Conservation (phyloP, 2,113 vertebrate species). For the Scophthalmus maximus region DNA sequence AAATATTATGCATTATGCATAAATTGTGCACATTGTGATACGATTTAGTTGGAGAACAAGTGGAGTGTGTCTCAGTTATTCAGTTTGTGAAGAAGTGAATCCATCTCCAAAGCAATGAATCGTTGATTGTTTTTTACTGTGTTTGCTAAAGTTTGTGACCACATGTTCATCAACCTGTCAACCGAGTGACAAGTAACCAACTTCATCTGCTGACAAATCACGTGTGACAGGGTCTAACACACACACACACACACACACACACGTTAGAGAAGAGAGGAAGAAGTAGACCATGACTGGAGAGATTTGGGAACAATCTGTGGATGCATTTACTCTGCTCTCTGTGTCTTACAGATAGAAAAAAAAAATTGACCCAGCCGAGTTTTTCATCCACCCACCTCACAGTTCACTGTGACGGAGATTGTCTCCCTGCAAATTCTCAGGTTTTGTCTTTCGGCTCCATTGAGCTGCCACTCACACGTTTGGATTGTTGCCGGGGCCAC, state of each 20-base stretch:
- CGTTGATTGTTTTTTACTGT: no score
- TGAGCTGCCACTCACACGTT: slow-evolving; percentile 24
- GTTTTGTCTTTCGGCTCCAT: slow-evolving; percentile 12
- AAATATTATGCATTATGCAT: slow-evolving; percentile 4
- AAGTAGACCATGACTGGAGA: no score
- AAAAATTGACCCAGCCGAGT: background rate
- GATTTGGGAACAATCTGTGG: no score
- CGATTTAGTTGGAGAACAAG: slow-evolving; percentile 14
- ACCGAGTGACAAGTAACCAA: no score
- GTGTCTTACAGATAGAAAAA: background rate
- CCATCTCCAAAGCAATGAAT: background rate
- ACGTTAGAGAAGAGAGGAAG: no score
- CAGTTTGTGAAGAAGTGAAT: background rate
- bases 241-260: no score
- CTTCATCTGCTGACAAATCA: no score
- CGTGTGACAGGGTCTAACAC: no score
- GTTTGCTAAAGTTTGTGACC: no score
- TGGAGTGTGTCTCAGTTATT: slow-evolving; percentile 17
- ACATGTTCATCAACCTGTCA: no score
- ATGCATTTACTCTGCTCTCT: no score
- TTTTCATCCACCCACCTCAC: background rate
- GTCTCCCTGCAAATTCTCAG: background rate
- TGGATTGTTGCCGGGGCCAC: background rate
- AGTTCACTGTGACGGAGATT: no score
- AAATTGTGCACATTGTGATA: slow-evolving; percentile 1